Evolutionary conservation across 92 coral and sea anemone genomes (phyloP).

Genomic region (Zoanthus sansibaricus): DNA sequence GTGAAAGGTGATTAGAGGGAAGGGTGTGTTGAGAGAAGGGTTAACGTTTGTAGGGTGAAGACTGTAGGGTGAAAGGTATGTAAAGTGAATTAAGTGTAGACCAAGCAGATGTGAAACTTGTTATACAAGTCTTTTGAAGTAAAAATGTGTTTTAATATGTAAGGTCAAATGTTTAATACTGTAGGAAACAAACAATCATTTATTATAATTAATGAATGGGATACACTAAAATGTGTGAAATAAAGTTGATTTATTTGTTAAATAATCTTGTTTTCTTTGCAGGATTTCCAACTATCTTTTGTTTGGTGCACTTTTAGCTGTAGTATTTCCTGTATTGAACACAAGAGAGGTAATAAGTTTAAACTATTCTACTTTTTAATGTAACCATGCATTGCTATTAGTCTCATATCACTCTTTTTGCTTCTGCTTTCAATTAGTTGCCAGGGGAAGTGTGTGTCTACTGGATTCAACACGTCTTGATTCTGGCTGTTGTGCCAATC

Average conservation of each 20-base stretch:
- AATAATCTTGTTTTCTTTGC: background rate
- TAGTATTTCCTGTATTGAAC: constrained; percentile 87
- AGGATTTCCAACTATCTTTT: constrained; percentile 84
- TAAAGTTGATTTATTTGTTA: background rate
- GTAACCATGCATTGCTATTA: background rate
- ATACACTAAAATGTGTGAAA: background rate
- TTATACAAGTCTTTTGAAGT: too few relatives aligned
- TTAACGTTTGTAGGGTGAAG: too few relatives aligned
- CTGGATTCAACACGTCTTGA: constrained; percentile 89
- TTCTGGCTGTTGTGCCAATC: constrained; percentile 80
- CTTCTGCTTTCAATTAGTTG: constrained; percentile 53
- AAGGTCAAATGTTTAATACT: too few relatives aligned
- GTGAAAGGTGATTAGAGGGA: too few relatives aligned
- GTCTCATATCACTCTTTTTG: background rate
- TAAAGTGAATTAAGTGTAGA: too few relatives aligned
- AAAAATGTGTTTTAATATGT: too few relatives aligned
- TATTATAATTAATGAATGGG: too few relatives aligned
- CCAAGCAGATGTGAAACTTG: too few relatives aligned
- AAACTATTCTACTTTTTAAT: background rate
- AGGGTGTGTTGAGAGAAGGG: too few relatives aligned
- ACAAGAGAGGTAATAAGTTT: constrained; percentile 72
- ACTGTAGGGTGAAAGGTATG: too few relatives aligned
- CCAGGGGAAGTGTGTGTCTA: constrained; percentile 88
- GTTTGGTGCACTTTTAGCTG: constrained; percentile 94
- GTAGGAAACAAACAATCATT: too few relatives aligned